phyloP scores from a whole-genome alignment of 2,113 vertebrate species.

The Etia nguti region DNA sequence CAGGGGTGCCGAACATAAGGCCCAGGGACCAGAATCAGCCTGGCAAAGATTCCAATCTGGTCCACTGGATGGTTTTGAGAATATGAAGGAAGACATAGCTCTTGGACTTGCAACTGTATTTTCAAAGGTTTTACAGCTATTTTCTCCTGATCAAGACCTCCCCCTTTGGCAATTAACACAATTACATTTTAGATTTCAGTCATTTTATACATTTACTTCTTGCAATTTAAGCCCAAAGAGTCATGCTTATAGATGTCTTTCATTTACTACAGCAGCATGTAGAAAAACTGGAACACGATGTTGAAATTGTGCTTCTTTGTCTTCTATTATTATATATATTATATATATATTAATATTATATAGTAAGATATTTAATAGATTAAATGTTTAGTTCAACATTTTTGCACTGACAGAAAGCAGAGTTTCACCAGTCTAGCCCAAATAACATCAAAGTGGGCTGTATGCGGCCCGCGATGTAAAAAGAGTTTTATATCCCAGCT shows the following conservation, averaged over 20 bases:
- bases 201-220: not conserved
- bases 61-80: not conserved
- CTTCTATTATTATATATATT: not conserved
- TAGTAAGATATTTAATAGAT: not conserved
- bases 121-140: not conserved
- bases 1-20: not conserved
- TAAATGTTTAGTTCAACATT: not conserved
- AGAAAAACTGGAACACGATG: not conserved
- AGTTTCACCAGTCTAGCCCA: not conserved
- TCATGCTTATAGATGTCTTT: not conserved
- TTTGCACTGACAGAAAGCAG: fast-evolving
- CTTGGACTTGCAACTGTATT: not conserved
- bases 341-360: not conserved
- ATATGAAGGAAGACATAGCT: not conserved
- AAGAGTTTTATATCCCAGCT: not conserved
- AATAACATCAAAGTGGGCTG: not conserved
- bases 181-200: not conserved
- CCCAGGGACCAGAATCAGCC: not conserved
- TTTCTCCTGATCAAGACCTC: not conserved
- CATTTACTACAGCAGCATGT: not conserved
- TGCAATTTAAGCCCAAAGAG: not conserved
- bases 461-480: not conserved
- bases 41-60: not conserved
- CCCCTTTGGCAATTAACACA: not conserved
- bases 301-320: not conserved